Evolutionary conservation across 2,113 vertebrate species (phyloP).

Genomic region (Sturnira hondurensis): DNA sequence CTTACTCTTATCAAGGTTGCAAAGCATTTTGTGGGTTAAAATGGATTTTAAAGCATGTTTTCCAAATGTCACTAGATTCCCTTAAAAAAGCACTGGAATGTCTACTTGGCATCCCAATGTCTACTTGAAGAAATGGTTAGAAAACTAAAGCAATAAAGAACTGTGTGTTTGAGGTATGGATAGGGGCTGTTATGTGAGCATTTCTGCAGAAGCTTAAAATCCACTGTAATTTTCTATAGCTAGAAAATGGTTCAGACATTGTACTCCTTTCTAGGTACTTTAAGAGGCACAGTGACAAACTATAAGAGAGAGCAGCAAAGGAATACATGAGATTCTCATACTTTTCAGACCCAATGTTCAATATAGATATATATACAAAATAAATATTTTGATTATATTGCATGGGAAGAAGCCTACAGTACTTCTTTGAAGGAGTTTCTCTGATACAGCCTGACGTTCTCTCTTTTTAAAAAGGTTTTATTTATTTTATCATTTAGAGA

Average conservation of each 20-base stretch:
- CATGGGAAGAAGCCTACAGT: neutral
- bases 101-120: neutral
- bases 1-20: neutral
- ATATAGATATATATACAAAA: neutral
- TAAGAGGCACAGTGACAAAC: neutral
- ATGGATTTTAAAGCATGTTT: neutral
- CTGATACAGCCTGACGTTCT: neutral
- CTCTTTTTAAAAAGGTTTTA: too few species aligned
- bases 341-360: neutral
- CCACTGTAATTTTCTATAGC: neutral
- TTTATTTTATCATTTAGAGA: too few species aligned
- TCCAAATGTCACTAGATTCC: neutral
- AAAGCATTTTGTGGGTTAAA: neutral
- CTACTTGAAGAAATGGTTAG: neutral
- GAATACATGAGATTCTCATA: neutral
- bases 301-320: neutral
- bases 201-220: neutral
- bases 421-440: neutral
- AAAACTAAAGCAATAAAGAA: neutral
- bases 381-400: neutral
- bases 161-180: neutral
- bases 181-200: neutral
- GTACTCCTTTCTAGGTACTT: neutral
- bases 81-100: neutral
- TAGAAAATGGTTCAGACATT: neutral